Evolutionary conservation across 1,140 invertebrate genomes (phyloP).

Genomic region (Sinella curviseta): DNA sequence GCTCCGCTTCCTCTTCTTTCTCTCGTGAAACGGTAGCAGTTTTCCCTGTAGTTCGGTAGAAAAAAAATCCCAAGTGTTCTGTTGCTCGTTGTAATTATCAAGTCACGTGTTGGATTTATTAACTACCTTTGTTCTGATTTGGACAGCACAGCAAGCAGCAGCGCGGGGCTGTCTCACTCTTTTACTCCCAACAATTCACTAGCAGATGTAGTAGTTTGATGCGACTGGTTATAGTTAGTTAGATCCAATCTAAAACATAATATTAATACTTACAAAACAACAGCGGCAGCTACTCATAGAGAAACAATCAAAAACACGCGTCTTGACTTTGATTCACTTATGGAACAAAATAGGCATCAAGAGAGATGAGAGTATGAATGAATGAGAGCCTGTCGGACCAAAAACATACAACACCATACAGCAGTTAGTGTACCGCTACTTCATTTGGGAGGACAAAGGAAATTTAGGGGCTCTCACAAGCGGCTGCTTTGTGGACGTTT

Average conservation of each 20-base stretch:
- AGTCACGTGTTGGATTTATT: constrained; percentile 27
- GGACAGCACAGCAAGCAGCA: neutral
- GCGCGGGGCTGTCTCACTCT: too few relatives aligned
- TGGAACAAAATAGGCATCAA: neutral
- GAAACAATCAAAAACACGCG: constrained; percentile 17
- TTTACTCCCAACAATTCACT: neutral
- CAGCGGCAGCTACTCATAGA: neutral
- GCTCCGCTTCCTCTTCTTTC: too few relatives aligned
- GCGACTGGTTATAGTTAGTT: too few relatives aligned
- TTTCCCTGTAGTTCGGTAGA: neutral
- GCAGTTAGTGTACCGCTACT: too few relatives aligned
- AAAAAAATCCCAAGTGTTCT: constrained; percentile 17
- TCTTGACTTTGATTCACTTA: constrained; percentile 8
- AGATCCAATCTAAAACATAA: neutral
- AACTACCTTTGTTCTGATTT: constrained; percentile 25
- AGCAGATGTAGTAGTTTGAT: too few relatives aligned
- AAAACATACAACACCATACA: neutral
- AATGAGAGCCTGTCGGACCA: neutral
- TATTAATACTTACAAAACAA: neutral
- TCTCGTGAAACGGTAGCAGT: too few relatives aligned
- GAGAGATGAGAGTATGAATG: neutral
- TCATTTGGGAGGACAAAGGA: too few relatives aligned
- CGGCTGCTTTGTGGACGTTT: too few relatives aligned
- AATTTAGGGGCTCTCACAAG: too few relatives aligned
- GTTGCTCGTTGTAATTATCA: constrained; percentile 17